These are phyloP conservation scores for Sarotherodon lohbergeri DNA, from an alignment of 2,113 vertebrate species.

Conservation along the genomic window DNA sequence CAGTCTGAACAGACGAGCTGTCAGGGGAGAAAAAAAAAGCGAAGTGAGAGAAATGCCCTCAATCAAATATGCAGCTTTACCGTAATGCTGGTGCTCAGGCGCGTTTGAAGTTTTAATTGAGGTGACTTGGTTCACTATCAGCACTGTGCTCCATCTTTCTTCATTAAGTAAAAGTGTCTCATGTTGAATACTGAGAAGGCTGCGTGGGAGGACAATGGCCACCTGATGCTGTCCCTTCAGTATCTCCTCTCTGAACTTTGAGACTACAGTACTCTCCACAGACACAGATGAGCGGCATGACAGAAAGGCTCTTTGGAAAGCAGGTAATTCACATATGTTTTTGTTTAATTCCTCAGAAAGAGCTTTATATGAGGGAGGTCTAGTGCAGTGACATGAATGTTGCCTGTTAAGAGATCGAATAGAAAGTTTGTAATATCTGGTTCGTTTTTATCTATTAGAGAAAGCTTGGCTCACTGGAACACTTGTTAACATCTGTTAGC, in stretches of 20 bases:
- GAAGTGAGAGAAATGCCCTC: background rate
- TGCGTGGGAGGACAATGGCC: constrained; percentile 24
- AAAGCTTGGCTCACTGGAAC: background rate
- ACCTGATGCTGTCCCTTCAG: background rate
- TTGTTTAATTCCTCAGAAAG: background rate
- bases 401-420: background rate
- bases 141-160: background rate
- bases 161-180: constrained; percentile 44
- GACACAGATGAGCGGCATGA: background rate
- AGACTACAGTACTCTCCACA: background rate
- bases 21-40: background rate
- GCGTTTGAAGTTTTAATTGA: constrained; percentile 70
- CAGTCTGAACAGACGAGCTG: background rate
- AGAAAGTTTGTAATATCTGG: background rate
- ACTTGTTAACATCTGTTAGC: background rate
- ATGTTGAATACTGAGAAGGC: constrained; percentile 27
- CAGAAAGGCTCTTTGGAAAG: background rate
- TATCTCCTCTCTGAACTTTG: constrained; percentile 19
- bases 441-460: background rate
- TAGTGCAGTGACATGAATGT: background rate
- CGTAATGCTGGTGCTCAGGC: background rate
- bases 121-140: constrained; percentile 50
- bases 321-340: background rate
- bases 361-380: background rate
- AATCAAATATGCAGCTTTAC: constrained; percentile 47